phyloP scores from a whole-genome alignment of 1,140 invertebrate species.

The Drosophila bifasciata region DNA sequence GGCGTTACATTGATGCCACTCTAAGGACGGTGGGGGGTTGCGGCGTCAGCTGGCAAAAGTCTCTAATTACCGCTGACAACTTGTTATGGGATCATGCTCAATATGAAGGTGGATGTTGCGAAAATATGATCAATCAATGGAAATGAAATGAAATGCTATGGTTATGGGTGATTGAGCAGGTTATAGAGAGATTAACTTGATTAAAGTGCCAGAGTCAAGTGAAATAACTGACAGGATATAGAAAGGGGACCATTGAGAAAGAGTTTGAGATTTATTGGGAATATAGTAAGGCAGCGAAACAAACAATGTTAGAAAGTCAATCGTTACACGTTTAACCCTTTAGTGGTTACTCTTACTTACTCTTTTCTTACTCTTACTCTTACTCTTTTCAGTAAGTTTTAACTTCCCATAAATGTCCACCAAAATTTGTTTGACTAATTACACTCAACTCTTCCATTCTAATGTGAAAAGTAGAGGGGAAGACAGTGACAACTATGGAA shows the following conservation, averaged over 20 bases:
- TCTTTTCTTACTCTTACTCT: too few relatives aligned
- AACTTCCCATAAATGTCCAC: constrained; percentile 41
- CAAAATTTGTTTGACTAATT: constrained; percentile 69
- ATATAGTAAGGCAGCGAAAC: too few relatives aligned
- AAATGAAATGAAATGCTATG: constrained; percentile 12
- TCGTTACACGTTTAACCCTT: too few relatives aligned
- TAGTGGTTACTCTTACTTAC: too few relatives aligned
- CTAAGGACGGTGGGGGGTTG: constrained; percentile 8
- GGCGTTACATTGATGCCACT: constrained; percentile 65
- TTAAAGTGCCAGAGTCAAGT: too few relatives aligned
- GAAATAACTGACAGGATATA: too few relatives aligned
- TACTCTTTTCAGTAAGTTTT: neutral
- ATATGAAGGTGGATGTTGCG: constrained; percentile 9
- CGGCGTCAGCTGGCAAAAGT: constrained; percentile 47
- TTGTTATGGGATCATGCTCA: constrained; percentile 40
- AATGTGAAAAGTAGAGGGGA: constrained; percentile 24
- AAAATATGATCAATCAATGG: constrained; percentile 21
- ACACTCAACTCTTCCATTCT: constrained; percentile 24
- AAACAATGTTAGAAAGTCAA: too few relatives aligned
- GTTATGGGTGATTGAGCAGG: constrained; percentile 17
- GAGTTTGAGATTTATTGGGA: too few relatives aligned
- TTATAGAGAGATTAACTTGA: constrained; percentile 2
- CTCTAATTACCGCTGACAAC: constrained; percentile 42
- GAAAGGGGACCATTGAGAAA: too few relatives aligned
- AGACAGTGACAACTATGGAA: neutral